Conservation (phyloP, 2,797 vertebrate genomes). For the Morus bassanus region DNA sequence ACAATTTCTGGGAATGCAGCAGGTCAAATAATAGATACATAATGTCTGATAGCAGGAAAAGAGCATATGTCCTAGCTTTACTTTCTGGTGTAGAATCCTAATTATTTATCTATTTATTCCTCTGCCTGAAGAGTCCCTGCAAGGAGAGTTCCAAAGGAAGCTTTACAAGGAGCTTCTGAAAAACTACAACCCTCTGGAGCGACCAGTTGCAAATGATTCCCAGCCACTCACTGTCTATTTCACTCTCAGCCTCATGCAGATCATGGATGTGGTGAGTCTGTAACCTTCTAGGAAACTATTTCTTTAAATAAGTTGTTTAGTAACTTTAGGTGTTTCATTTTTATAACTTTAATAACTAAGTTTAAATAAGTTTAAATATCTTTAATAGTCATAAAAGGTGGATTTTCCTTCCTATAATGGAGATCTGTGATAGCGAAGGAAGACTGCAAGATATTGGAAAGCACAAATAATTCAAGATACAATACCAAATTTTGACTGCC, state of each 20-base stretch:
- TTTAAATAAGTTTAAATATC: too few relatives aligned
- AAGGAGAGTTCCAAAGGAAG: constrained; percentile 95
- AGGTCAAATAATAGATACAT: not conserved
- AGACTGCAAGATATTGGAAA: not conserved
- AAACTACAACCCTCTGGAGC: constrained; percentile 95
- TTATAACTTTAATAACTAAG: too few relatives aligned
- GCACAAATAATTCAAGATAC: not conserved
- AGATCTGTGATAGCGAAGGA: not conserved
- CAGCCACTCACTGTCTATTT: constrained; percentile 90
- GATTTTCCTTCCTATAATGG: not conserved
- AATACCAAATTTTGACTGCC: not conserved
- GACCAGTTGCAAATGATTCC: constrained; percentile 94
- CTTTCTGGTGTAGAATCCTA: not conserved
- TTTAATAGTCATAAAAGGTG: not conserved
- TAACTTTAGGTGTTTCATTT: too few relatives aligned
- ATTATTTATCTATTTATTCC: not conserved
- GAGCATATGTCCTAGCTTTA: not conserved
- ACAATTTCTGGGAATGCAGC: not conserved
- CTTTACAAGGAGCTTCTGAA: constrained; percentile 93
- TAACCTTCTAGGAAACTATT: not conserved
- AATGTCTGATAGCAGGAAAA: not conserved
- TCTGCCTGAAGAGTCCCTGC: constrained; percentile 82
- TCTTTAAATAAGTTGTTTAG: not conserved
- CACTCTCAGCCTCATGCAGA: constrained; percentile 90
- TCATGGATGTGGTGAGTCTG: constrained; percentile 95